Base-by-base conservation (phyloP, 2,797 vertebrate genomes). In the Hozukius guyotensis region DNA sequence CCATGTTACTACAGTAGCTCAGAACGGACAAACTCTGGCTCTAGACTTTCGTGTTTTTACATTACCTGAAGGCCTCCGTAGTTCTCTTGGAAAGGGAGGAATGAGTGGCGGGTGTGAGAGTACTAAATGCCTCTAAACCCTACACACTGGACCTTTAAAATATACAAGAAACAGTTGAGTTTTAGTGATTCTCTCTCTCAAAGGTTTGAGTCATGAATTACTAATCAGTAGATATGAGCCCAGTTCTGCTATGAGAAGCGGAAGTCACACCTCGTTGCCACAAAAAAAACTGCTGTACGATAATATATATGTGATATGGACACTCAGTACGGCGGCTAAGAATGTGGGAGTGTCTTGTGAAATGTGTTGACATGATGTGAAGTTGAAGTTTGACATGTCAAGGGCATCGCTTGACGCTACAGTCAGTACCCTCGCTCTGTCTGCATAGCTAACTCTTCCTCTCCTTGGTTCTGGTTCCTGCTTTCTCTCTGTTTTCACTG, bases 261-360 rank as follows among this genome's bases (percentile, higher is more conserved):
- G 62, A 67, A 18, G 24, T 75, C 22, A 46, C 77, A 22, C 18
- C 1, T 0, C 18, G 31, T 27, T 66, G 52, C 31, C 16, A 63
- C 20, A 52, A 52, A 49, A 42, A 38, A 42, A 34, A 56, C 13
- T 20, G 5, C 27, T 42, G 22, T 46, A 14, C n/a, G 11, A 10
- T 72, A n/a, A 34, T 71, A 16, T 18, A 8, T n/a, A 9, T 78
- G 53, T 57, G 52, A 38, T 64, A 14, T 59, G 12, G 57, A 59
- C n/a, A 22, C 36, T 76, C 11, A 11, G 53, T 53, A 24, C 14
- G 49, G 38, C 22, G 49, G 57, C 46, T 36, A 38, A 77, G 64
- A 88, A 88, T 91, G 72, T 89, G 24, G 24, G 71, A 75, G 77
- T 64, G 59, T 70, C 78, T 79, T 91, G 86, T 77, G 72, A 89